phyloP scores from a whole-genome alignment of 2,888 invertebrate species.

The Pediacus dermestoides region DNA sequence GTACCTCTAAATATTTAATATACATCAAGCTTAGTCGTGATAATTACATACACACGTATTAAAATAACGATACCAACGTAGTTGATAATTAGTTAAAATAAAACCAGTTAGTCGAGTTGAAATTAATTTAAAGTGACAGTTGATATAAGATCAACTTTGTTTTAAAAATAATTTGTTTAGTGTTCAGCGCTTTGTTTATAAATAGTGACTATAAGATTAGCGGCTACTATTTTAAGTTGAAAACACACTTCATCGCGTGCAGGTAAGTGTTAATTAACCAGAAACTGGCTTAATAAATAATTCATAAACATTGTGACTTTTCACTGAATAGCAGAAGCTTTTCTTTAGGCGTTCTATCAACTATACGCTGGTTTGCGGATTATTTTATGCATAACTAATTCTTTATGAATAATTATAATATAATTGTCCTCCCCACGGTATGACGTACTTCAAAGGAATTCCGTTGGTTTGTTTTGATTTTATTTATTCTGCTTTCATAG shows the following conservation, averaged over 20 bases:
- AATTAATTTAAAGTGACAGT: conserved; percentile 16
- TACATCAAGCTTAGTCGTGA: too few species aligned
- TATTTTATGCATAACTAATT: conserved; percentile 1
- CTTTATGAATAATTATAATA: conserved; percentile 1
- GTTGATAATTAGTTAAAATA: too few species aligned
- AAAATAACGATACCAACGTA: too few species aligned
- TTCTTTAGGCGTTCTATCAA: conserved; percentile 14
- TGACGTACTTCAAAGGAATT: conserved; percentile 1
- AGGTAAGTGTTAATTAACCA: conserved; percentile 14
- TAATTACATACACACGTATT: too few species aligned
- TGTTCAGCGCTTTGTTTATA: conserved; percentile 19
- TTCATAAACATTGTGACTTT: conserved; percentile 15
- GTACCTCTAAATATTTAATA: too few species aligned
- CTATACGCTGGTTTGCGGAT: background rate
- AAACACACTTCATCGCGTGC: conserved; percentile 15
- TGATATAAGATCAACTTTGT: conserved; percentile 19
- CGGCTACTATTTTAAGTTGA: conserved; percentile 13
- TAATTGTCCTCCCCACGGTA: background rate
- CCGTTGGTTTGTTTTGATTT: conserved; percentile 1
- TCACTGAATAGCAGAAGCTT: conserved; percentile 14
- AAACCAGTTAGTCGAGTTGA: conserved; percentile 20
- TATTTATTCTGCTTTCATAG: too few species aligned
- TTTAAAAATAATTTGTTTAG: conserved; percentile 17
- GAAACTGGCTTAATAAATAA: conserved; percentile 15
- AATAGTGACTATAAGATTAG: conserved; percentile 12